phyloP scores from a whole-genome alignment of 2,888 invertebrate species.

The Drosophila borealis region DNA sequence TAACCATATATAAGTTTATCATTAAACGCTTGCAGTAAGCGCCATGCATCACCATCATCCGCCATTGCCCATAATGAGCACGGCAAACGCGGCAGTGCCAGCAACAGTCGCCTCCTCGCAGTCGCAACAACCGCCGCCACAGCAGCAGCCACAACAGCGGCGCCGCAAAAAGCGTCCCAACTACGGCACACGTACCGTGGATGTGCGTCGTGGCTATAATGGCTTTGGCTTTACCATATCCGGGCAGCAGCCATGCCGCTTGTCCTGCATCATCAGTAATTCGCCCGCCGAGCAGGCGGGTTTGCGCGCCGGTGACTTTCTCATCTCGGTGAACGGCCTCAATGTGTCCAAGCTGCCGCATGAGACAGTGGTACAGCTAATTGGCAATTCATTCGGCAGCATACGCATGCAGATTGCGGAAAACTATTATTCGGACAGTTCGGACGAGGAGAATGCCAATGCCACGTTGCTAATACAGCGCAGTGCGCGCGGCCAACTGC shows the following conservation, averaged over 20 bases:
- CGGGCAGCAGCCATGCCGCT: slow-evolving; percentile 97
- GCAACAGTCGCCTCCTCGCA: slow-evolving; percentile 12
- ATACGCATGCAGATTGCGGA: slow-evolving; percentile 94
- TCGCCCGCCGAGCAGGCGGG: slow-evolving; percentile 97
- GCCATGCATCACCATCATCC: slow-evolving; percentile 82
- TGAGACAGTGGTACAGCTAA: slow-evolving; percentile 95
- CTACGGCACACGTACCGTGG: slow-evolving; percentile 88
- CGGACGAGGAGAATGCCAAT: slow-evolving; percentile 90
- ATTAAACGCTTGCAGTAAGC: slow-evolving; percentile 34
- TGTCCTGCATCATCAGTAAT: slow-evolving; percentile 95
- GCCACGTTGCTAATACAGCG: slow-evolving; percentile 63
- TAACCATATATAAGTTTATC: slow-evolving; percentile 15
- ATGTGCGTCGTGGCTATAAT: slow-evolving; percentile 93
- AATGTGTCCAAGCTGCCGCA: slow-evolving; percentile 96
- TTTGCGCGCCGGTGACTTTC: slow-evolving; percentile 95
- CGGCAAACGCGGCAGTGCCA: slow-evolving; percentile 26
- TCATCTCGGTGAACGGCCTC: slow-evolving; percentile 95
- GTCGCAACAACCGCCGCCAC: slow-evolving; percentile 40
- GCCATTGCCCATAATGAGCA: slow-evolving; percentile 66
- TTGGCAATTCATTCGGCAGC: slow-evolving; percentile 93
- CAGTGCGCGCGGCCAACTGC: slow-evolving; percentile 53
- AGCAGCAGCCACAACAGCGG: slow-evolving; percentile 84
- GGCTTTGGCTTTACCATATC: slow-evolving; percentile 99
- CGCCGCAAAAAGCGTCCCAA: slow-evolving; percentile 88
- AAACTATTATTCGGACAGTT: slow-evolving; percentile 93